These are phyloP conservation scores for Macrotis lagotis DNA, from an alignment of 2,113 vertebrate species.

Conservation along the genomic window DNA sequence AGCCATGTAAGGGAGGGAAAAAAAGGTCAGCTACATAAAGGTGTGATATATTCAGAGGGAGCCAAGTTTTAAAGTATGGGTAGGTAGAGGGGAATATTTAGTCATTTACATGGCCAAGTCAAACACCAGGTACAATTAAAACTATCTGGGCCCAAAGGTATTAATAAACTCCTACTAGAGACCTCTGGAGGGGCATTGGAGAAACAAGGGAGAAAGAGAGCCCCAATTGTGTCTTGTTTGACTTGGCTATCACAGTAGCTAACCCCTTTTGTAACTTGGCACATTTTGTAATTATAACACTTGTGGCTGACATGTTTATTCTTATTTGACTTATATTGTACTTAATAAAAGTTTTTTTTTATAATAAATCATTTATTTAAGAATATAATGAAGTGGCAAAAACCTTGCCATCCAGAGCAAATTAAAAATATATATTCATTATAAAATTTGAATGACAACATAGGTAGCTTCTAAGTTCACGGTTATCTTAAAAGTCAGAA, in stretches of 20 bases:
- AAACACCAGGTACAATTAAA: slow-evolving; percentile 60
- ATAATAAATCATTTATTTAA: slow-evolving; percentile 71
- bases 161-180: slow-evolving; percentile 52
- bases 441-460: slow-evolving; percentile 41
- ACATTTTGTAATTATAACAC: slow-evolving; percentile 74
- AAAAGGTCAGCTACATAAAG: slow-evolving; percentile 50
- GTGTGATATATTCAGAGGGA: slow-evolving; percentile 62
- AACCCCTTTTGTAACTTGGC: slow-evolving; percentile 78
- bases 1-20: slow-evolving; percentile 55
- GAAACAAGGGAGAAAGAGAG: slow-evolving; percentile 57
- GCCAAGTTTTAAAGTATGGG: slow-evolving; percentile 62
- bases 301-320: slow-evolving; percentile 64
- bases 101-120: slow-evolving; percentile 67
- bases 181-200: slow-evolving; percentile 51
- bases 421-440: slow-evolving; percentile 37
- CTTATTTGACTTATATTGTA: slow-evolving; percentile 71
- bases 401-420: slow-evolving; percentile 16
- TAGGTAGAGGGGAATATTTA: slow-evolving; percentile 50
- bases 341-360: slow-evolving; percentile 41
- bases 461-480: slow-evolving; percentile 3
- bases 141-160: slow-evolving; percentile 62
- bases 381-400: slow-evolving; percentile 72
- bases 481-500: slow-evolving; percentile 57
- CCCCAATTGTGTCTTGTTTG: slow-evolving; percentile 70
- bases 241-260: slow-evolving; percentile 74